A percentile compares a stretch with the other conserved stretches of the same genome.
phyloP scores from a whole-genome alignment of 2,888 invertebrate genomes.

The Spodoptera picta region DNA sequence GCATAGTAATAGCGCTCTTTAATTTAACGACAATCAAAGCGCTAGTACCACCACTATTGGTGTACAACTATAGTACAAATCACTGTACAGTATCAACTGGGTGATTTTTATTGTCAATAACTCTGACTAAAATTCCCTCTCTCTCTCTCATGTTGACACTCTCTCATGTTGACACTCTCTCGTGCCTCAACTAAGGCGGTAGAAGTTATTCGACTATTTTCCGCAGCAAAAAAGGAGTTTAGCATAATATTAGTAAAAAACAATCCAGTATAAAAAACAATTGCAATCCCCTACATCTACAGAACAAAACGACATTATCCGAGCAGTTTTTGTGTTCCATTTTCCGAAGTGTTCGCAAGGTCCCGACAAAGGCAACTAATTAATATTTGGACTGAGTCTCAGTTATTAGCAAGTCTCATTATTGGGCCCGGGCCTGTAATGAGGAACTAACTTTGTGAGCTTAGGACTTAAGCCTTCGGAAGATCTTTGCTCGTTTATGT shows the following conservation, averaged over 20 bases:
- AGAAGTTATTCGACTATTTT: no score
- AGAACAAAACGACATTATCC: not conserved
- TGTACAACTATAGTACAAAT: no score
- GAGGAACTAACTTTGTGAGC: slow-evolving; percentile 29
- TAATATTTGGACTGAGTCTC: slow-evolving; percentile 61
- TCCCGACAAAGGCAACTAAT: slow-evolving; percentile 58
- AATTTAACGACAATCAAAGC: slow-evolving; percentile 27
- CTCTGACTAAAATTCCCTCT: no score
- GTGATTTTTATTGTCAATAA: no score
- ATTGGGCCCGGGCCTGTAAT: slow-evolving; percentile 30
- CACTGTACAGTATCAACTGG: no score
- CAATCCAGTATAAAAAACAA: not conserved
- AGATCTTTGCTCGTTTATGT: slow-evolving; percentile 7
- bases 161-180: no score
- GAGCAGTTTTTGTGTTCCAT: not conserved
- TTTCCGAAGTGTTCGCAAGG: slow-evolving; percentile 5
- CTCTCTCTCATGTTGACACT: no score
- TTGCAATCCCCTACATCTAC: not conserved
- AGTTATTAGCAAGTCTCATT: slow-evolving; percentile 47
- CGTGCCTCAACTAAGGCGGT: no score
- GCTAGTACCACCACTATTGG: no score
- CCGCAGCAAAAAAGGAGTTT: no score
- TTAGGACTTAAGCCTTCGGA: slow-evolving; percentile 24
- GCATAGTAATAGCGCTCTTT: slow-evolving; percentile 13
- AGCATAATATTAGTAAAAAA: no score